These are phyloP conservation scores for Eleginops maclovinus DNA, from an alignment of 2,113 vertebrate species.

Conservation along the genomic window DNA sequence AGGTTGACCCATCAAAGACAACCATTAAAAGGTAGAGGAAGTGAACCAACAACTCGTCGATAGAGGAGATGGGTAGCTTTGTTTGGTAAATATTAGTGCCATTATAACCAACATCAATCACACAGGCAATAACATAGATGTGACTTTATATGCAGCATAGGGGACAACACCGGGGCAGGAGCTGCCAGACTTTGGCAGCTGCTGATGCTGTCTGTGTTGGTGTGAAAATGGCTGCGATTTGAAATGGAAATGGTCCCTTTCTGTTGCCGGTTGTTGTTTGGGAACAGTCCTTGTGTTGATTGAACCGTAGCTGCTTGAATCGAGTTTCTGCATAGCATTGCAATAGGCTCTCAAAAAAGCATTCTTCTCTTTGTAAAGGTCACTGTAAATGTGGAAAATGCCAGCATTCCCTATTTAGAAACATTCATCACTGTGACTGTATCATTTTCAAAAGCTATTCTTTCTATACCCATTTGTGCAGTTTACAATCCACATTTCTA, in stretches of 20 bases:
- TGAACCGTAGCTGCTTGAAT: constrained; percentile 63
- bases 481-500: constrained; percentile 15
- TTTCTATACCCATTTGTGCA: constrained; percentile 17
- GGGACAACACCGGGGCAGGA: constrained; percentile 39
- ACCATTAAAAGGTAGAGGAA: constrained; percentile 53
- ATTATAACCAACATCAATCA: constrained; percentile 62
- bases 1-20: constrained; percentile 60
- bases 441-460: constrained; percentile 45
- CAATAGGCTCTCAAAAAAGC: constrained; percentile 45
- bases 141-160: constrained; percentile 44
- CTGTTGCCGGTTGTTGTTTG: constrained; percentile 51
- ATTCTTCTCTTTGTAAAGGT: constrained; percentile 64
- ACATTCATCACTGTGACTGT: constrained; percentile 54
- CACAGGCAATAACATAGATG: constrained; percentile 44
- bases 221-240: constrained; percentile 71
- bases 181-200: constrained; percentile 49
- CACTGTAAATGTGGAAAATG: constrained; percentile 64
- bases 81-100: constrained; percentile 56
- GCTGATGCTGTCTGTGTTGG: constrained; percentile 47
- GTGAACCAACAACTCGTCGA: constrained; percentile 34
- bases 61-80: constrained; percentile 38
- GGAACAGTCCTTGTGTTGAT: constrained; percentile 55
- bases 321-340: constrained; percentile 43
- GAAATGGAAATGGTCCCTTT: constrained; percentile 71
- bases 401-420: constrained; percentile 56